Evolutionary conservation across 2,888 invertebrate genomes (phyloP), one percentile per base, ranked within the genome.

Genomic region (Synergus laeviventris): DNA sequence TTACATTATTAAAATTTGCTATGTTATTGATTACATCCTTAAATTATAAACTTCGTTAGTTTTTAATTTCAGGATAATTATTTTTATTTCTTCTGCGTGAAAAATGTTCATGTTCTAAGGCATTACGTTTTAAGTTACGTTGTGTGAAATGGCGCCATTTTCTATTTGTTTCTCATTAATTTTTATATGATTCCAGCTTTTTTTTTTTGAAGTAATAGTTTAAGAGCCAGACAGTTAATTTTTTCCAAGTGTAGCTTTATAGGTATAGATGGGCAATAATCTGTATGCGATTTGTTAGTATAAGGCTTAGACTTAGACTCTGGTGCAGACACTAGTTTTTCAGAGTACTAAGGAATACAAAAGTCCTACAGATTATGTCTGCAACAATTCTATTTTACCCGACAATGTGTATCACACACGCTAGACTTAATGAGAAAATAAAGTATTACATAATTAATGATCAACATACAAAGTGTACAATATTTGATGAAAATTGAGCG

Each of bases 361-460:
- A 80, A 80, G 77, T 76, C 78, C 77, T 76, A 75, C 74, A 60
- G 56, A 60, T 77, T 74, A 59, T 78, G 76, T 79, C 79, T 76
- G 77, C 62, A 76, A 76, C 42, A 76, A 75, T 82, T 80, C 73
- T 61, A 84, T 86, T 86, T 85, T 82, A 85, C 80, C 82, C 84
- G 81, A 84, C 84, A 81, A 86, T 85, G 84, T 86, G 83, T 85
- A 84, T 85, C 84, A 85, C 84, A 84, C 83, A 83, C 84, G 82
- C 84, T 87, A 87, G 85, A 84, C 78, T 81, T 87, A 87, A 85
- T 83, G 80, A 82, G 79, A 84, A 78, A 80, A 83, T 86, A 85
- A 86, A 82, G 85, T 86, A 87, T 85, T 86, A 84, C 85, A 83
- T 80, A 79, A 84, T 76, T 81, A 78, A 81, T 81, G 79, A 79